phyloP scores from a whole-genome alignment of 1,140 invertebrate genomes.

The Hyles vespertilio region DNA sequence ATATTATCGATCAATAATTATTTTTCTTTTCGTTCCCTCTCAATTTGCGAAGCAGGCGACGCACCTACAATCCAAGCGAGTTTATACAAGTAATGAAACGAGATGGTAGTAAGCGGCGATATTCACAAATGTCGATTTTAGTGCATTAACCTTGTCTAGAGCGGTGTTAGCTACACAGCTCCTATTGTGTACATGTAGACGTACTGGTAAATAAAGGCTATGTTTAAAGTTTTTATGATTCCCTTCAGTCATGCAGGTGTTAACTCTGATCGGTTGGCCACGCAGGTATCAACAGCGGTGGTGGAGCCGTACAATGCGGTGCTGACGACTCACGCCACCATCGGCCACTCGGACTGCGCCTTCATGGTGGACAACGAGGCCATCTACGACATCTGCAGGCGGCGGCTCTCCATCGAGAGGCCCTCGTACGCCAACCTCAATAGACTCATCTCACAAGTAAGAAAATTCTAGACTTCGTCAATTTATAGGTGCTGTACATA shows the following conservation, averaged over 20 bases:
- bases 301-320: slow-evolving; percentile 93
- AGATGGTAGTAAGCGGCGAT: too few species aligned
- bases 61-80: too few species aligned
- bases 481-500: too few species aligned
- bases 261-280: slow-evolving; percentile 63
- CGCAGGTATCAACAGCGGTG: slow-evolving; percentile 85
- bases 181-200: too few species aligned
- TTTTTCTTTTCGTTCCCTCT: slow-evolving; percentile 29
- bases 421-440: slow-evolving; percentile 87
- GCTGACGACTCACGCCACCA: slow-evolving; percentile 85
- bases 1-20: not conserved
- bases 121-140: too few species aligned
- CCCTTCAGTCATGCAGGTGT: too few species aligned
- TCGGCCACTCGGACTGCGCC: slow-evolving; percentile 86
- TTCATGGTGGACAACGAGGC: slow-evolving; percentile 93
- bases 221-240: too few species aligned
- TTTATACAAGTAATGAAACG: too few species aligned
- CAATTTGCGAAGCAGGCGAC: too few species aligned
- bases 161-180: too few species aligned
- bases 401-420: slow-evolving; percentile 82
- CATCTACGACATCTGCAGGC: slow-evolving; percentile 87
- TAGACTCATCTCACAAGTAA: slow-evolving; percentile 81
- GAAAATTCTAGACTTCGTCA: not conserved
- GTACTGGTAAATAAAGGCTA: too few species aligned
- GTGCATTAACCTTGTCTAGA: too few species aligned